phyloP scores from a whole-genome alignment of 2,888 invertebrate species.

The Lasioglossum zephyrum region DNA sequence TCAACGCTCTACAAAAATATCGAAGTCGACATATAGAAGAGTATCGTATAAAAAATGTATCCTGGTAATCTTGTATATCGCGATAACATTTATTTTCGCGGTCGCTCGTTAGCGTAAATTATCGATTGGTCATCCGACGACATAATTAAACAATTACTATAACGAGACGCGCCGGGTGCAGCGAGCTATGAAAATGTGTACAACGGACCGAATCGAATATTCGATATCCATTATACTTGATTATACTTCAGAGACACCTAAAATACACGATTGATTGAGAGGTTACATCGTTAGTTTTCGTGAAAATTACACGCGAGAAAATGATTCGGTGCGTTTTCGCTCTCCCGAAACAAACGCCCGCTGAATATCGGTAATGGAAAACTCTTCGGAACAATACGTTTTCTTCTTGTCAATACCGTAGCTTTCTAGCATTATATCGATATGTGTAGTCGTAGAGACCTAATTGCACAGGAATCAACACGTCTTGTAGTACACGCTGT shows the following conservation, averaged over 20 bases:
- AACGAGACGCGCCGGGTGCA: neutral
- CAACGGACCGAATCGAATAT: neutral
- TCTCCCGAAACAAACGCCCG: slow-evolving; percentile 1
- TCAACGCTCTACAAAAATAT: neutral
- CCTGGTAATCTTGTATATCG: neutral
- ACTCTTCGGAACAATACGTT: slow-evolving; percentile 25
- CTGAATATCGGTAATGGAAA: neutral
- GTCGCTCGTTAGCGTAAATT: neutral
- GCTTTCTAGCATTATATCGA: slow-evolving; percentile 29
- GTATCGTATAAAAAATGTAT: neutral
- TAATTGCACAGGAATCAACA: slow-evolving; percentile 45
- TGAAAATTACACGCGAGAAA: too few relatives aligned
- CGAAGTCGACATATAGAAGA: neutral
- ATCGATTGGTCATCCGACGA: neutral
- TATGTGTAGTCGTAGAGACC: slow-evolving; percentile 56
- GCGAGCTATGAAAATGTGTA: too few relatives aligned
- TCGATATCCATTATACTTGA: neutral
- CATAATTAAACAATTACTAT: neutral
- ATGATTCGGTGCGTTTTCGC: neutral
- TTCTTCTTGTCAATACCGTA: slow-evolving; percentile 51
- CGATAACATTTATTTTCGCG: neutral
- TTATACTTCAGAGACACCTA: neutral
- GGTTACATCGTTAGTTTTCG: neutral
- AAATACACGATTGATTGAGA: neutral
- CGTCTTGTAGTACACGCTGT: slow-evolving; percentile 38